A percentile compares a stretch with the other conserved stretches of the same genome.
phyloP scores from a whole-genome alignment of 2,797 vertebrate species.

The Pogoniulus pusillus region DNA sequence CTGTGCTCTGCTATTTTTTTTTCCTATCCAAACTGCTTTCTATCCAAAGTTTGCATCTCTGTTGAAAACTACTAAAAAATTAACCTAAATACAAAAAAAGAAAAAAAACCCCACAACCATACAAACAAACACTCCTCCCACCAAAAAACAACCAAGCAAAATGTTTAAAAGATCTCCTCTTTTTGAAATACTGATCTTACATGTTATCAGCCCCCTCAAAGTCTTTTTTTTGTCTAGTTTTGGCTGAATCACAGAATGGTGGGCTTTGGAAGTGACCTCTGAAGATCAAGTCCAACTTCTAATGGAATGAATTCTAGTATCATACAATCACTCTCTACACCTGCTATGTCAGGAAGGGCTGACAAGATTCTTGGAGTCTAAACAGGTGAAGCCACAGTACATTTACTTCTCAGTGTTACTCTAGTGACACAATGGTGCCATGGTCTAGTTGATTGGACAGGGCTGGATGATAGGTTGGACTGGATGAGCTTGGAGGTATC shows the following conservation, averaged over 20 bases:
- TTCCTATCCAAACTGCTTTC: background rate
- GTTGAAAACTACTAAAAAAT: background rate
- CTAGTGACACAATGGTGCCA: rapidly evolving
- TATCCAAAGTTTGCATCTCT: background rate
- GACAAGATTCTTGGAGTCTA: background rate
- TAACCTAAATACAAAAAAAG: background rate
- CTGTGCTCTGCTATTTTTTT: background rate
- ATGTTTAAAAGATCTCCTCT: background rate
- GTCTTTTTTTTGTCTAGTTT: background rate
- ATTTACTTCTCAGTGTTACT: background rate
- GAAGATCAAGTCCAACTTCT: background rate
- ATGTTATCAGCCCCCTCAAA: background rate
- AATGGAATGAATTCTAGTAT: background rate
- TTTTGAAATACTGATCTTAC: background rate
- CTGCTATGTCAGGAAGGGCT: background rate
- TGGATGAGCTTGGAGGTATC: too few species aligned
- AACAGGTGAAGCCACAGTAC: background rate
- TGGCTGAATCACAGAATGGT: background rate
- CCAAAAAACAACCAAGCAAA: background rate
- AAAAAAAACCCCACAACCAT: too few species aligned
- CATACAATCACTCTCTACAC: background rate
- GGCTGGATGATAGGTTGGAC: too few species aligned
- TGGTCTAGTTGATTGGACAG: too few species aligned
- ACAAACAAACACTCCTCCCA: too few species aligned
- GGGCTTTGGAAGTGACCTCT: too few species aligned